Conservation (phyloP, 1,140 invertebrate species). For the Bombus ignitus region DNA sequence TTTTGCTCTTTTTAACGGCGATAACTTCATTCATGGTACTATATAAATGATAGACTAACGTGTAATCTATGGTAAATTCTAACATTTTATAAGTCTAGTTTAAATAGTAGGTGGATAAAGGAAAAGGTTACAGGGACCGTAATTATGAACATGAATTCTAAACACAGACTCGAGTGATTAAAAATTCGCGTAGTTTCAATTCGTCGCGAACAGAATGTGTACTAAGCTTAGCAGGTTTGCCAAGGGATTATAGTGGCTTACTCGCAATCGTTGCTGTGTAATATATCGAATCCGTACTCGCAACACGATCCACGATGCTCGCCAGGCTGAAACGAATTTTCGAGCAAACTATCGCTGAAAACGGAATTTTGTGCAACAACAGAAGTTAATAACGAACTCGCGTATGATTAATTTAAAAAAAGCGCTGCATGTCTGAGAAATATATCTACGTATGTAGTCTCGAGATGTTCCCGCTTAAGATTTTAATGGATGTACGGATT, state of each 20-base stretch:
- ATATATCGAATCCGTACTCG: slow-evolving; percentile 50
- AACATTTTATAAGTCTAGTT: background rate
- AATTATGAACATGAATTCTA: background rate
- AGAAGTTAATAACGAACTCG: background rate
- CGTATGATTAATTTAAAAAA: slow-evolving; percentile 1
- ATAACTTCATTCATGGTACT: background rate
- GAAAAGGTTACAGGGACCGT: background rate
- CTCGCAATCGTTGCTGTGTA: slow-evolving; percentile 51
- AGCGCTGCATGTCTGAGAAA: background rate
- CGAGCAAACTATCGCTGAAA: background rate
- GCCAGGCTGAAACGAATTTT: slow-evolving; percentile 13
- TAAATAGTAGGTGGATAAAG: background rate
- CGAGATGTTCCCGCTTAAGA: background rate
- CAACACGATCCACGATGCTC: slow-evolving; percentile 26
- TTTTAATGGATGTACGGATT: background rate
- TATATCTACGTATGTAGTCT: background rate
- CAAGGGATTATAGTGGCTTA: slow-evolving; percentile 61
- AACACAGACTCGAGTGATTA: slow-evolving; percentile 1
- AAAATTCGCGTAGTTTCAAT: slow-evolving; percentile 40
- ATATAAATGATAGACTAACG: background rate
- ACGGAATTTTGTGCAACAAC: slow-evolving; percentile 11
- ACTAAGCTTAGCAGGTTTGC: slow-evolving; percentile 49
- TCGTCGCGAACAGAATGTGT: slow-evolving; percentile 13
- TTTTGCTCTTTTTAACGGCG: background rate
- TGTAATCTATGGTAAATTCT: background rate